Percentiles rank a stretch among this genome's conserved stretches.
These are phyloP conservation scores for Celastrina argiolus DNA, from an alignment of 2,888 invertebrate species.

Conservation along the genomic window DNA sequence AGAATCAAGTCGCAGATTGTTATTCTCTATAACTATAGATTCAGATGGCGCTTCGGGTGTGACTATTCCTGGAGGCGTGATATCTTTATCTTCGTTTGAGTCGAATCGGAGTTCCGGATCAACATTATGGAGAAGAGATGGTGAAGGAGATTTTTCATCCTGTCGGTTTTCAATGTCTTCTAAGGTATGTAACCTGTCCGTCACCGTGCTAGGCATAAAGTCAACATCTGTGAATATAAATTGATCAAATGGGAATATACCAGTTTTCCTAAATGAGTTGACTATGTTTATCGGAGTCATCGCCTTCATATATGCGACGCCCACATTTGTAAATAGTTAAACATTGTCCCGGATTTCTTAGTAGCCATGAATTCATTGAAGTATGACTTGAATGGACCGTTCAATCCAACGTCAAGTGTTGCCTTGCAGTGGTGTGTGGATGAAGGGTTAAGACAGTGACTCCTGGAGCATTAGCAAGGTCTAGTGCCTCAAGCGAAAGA, in stretches of 20 bases:
- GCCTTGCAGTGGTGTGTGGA: conserved; percentile 32
- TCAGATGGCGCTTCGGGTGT: neutral
- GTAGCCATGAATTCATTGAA: conserved; percentile 32
- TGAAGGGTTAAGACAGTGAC: conserved; percentile 31
- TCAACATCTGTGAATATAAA: conserved; percentile 17
- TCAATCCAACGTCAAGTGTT: conserved; percentile 34
- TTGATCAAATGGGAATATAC: conserved; percentile 18
- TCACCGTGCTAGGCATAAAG: conserved; percentile 21
- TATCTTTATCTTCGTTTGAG: neutral
- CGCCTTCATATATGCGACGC: conserved; percentile 29
- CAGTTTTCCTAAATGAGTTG: neutral
- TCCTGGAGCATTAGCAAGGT: conserved; percentile 29
- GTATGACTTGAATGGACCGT: conserved; percentile 30
- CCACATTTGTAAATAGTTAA: conserved; percentile 25
- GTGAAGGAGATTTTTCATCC: neutral
- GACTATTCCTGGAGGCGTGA: neutral
- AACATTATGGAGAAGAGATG: neutral
- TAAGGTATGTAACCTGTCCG: neutral
- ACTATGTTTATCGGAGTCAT: conserved; percentile 26
- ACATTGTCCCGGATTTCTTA: conserved; percentile 9
- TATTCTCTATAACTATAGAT: neutral
- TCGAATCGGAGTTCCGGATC: neutral
- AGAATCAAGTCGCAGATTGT: no score
- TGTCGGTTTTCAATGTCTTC: neutral
- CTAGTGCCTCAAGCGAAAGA: conserved; percentile 37